These are phyloP conservation scores for Marronus borbonicus DNA, from an alignment of 2,888 invertebrate species.

Conservation along the genomic window DNA sequence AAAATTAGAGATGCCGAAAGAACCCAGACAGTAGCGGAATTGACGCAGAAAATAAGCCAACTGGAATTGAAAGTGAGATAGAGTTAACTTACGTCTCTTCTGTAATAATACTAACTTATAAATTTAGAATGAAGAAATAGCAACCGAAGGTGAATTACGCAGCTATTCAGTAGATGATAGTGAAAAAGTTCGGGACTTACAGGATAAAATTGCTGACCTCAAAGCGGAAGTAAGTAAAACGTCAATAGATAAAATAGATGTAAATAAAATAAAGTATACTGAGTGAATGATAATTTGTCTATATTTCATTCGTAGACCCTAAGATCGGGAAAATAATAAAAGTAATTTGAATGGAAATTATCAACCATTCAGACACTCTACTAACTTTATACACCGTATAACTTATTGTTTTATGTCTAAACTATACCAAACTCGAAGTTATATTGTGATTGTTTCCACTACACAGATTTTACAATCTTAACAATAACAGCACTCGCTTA, in stretches of 20 bases:
- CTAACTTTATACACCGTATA: too few relatives aligned
- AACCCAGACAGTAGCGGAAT: slow-evolving; percentile 93
- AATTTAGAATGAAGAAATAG: slow-evolving; percentile 92
- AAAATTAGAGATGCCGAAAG: slow-evolving; percentile 96
- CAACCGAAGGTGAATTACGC: slow-evolving; percentile 92
- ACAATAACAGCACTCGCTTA: slow-evolving; percentile 48
- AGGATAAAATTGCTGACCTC: slow-evolving; percentile 93
- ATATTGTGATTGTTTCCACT: too few relatives aligned
- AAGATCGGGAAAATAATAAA: not conserved
- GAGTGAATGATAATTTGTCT: too few relatives aligned
- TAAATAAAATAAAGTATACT: too few relatives aligned
- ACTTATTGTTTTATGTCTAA: too few relatives aligned
- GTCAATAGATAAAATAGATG: too few relatives aligned
- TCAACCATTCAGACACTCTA: too few relatives aligned
- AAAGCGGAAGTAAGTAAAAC: slow-evolving; percentile 87
- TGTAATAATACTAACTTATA: slow-evolving; percentile 49
- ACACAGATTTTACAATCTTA: not conserved
- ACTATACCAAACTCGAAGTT: too few relatives aligned
- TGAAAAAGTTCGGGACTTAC: slow-evolving; percentile 89
- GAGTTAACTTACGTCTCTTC: too few relatives aligned
- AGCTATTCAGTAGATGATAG: slow-evolving; percentile 87
- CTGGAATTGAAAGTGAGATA: slow-evolving; percentile 87
- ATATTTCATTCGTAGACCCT: too few relatives aligned
- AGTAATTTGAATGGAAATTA: not conserved
- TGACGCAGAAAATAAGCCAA: slow-evolving; percentile 94